Base-by-base conservation (phyloP, 2,888 invertebrate genomes). In the Tachina fera region DNA sequence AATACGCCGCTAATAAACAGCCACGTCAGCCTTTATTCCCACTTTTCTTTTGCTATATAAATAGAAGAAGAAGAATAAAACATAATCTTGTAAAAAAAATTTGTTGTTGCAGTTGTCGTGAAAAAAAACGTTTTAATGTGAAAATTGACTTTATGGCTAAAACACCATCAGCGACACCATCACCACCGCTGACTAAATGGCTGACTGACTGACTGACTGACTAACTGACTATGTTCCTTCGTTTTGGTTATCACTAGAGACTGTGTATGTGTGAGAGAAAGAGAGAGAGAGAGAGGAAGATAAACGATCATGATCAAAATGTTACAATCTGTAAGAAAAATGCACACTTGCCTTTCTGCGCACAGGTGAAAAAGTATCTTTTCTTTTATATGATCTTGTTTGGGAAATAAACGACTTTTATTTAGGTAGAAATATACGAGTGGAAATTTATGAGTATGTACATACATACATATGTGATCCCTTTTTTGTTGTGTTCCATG, bases 61-160 rank as follows among this genome's bases (percentile, higher is more conserved):
- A 31, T 31, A 31, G 6, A 31, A 31, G 31, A 31, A 31, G 56
- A 68, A 39, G 16, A 47, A 41, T 11, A 60, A 31, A 8, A 53
- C 53, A 41, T 13, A 72, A 45, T 49, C 45, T 53, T 3, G 31
- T 51, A 71, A 19, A 67, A 16, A 60, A 51, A 49, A 41, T 16
- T 72, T 72, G 65, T 74, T 81, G 68, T n/a, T 75, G 45, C 9
- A 61, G 45, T 81, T 81, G 68, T 68, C 16, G 81, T 81, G 43
- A 75, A 81, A 67, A 51, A 75, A 67, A 68, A 76, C 77, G 68
- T 78, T 78, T 63, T 53, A 70, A 78, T 75, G 75, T 71, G 61
- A 79, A 83, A 83, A 83, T 76, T 83, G 83, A 86, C 86, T 86
- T 86, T 86, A 80, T 83, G 83, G 86, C 86, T 86, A 83, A 86